Evolutionary conservation across 2,888 invertebrate species (phyloP).

Genomic region (Heliconius cydno): DNA sequence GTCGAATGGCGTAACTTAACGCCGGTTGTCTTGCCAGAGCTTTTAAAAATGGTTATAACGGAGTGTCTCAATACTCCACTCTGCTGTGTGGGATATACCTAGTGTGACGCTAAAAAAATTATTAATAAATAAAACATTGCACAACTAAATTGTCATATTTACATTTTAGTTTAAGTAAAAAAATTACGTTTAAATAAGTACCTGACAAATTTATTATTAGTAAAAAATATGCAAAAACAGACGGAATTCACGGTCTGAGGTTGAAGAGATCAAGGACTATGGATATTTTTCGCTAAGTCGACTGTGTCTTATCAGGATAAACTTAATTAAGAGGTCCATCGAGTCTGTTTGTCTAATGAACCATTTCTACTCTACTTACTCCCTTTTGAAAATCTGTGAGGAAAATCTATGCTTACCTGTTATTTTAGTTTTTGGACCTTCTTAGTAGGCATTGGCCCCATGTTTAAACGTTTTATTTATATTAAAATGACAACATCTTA

Average conservation of each 20-base stretch:
- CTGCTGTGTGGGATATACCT: neutral
- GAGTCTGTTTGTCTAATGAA: constrained; percentile 53
- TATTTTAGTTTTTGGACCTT: neutral
- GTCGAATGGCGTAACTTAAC: too few relatives aligned
- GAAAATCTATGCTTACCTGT: constrained; percentile 6
- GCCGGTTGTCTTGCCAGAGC: too few relatives aligned
- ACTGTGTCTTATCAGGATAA: constrained; percentile 57
- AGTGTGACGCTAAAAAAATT: too few relatives aligned
- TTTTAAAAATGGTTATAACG: too few relatives aligned
- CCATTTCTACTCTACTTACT: constrained; percentile 44
- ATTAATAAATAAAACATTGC: neutral
- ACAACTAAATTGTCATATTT: neutral
- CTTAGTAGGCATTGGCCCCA: too few relatives aligned
- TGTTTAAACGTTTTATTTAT: too few relatives aligned
- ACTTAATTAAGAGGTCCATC: constrained; percentile 61
- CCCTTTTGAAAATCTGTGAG: constrained; percentile 34
- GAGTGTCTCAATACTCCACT: too few relatives aligned
- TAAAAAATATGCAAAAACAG: constrained; percentile 27
- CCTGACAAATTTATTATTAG: neutral
- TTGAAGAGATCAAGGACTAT: constrained; percentile 32
- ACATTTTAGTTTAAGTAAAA: neutral
- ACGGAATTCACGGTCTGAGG: constrained; percentile 13
- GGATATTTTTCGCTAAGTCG: constrained; percentile 40
- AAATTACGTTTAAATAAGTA: neutral
- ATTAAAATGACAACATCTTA: too few relatives aligned